Percentiles rank a stretch among this genome's conserved stretches.
phyloP scores from a whole-genome alignment of 2,888 invertebrate genomes.

The Scaptomyza cyrtandrae region DNA sequence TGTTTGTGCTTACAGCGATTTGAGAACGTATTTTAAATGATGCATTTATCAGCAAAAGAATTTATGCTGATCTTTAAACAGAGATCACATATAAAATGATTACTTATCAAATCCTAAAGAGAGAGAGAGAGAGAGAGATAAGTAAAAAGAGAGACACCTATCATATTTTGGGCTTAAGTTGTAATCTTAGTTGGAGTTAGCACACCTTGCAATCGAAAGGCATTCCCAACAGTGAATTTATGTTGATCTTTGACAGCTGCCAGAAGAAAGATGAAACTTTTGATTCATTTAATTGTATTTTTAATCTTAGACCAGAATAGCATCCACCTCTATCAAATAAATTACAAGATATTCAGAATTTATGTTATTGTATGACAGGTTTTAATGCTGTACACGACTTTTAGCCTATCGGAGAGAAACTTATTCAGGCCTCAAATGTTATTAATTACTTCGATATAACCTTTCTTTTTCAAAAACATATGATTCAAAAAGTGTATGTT shows the following conservation, averaged over 20 bases:
- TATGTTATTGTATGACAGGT: neutral
- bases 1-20: neutral
- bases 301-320: neutral
- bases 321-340: neutral
- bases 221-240: slow-evolving; percentile 1
- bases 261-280: neutral
- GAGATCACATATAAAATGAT: slow-evolving; percentile 4
- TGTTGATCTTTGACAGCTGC: slow-evolving; percentile 2
- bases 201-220: neutral
- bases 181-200: slow-evolving; percentile 5
- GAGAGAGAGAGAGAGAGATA: neutral
- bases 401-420: neutral
- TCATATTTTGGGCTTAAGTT: slow-evolving; percentile 1
- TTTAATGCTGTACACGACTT: neutral
- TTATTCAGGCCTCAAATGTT: too few relatives aligned
- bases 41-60: slow-evolving; percentile 34
- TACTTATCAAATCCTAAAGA: neutral
- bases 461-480: too few relatives aligned
- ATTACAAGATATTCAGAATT: neutral
- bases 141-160: neutral
- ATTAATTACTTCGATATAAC: too few relatives aligned
- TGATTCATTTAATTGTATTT: neutral
- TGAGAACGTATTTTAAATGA: slow-evolving; percentile 34
- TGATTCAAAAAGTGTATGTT: too few relatives aligned
- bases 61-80: slow-evolving; percentile 10